phyloP scores from a whole-genome alignment of 2,888 invertebrate species.

The Onchidella celtica region DNA sequence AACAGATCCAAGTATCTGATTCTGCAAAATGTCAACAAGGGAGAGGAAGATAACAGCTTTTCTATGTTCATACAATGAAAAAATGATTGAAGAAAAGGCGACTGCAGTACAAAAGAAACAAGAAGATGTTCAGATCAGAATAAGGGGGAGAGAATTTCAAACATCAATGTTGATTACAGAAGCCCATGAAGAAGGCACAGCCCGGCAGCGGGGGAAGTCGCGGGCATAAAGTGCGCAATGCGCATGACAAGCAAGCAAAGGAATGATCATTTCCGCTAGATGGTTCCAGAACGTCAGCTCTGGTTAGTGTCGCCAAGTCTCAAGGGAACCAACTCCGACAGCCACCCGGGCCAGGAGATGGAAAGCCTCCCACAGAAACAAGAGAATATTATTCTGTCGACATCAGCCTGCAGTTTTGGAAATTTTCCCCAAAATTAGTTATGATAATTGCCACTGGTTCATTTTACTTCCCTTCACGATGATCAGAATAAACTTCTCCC shows the following conservation, averaged over 20 bases:
- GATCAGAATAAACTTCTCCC: too few species aligned
- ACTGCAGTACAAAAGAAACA: too few species aligned
- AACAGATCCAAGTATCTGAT: too few species aligned
- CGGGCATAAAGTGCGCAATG: conserved; percentile 31
- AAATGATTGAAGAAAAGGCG: neutral
- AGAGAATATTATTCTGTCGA: too few species aligned
- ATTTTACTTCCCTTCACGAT: neutral
- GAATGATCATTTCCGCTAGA: conserved; percentile 29
- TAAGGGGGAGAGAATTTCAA: neutral
- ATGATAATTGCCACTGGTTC: neutral
- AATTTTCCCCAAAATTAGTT: conserved; percentile 24
- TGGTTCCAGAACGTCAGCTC: conserved; percentile 34
- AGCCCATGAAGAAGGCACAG: conserved; percentile 12
- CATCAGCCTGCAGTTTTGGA: neutral
- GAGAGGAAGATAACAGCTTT: too few species aligned
- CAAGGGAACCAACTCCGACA: conserved; percentile 25
- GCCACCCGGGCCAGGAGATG: conserved; percentile 26
- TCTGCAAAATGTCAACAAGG: too few species aligned
- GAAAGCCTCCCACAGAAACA: too few species aligned
- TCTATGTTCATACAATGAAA: too few species aligned
- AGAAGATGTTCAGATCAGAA: too few species aligned
- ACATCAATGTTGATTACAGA: conserved; percentile 18
- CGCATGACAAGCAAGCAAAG: conserved; percentile 28
- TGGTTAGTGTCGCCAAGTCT: conserved; percentile 40
- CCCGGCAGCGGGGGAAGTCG: conserved; percentile 11